Evolutionary conservation across 2,797 vertebrate species (phyloP), one percentile per base, ranked within the genome.

Genomic region (Trachurus trachurus): DNA sequence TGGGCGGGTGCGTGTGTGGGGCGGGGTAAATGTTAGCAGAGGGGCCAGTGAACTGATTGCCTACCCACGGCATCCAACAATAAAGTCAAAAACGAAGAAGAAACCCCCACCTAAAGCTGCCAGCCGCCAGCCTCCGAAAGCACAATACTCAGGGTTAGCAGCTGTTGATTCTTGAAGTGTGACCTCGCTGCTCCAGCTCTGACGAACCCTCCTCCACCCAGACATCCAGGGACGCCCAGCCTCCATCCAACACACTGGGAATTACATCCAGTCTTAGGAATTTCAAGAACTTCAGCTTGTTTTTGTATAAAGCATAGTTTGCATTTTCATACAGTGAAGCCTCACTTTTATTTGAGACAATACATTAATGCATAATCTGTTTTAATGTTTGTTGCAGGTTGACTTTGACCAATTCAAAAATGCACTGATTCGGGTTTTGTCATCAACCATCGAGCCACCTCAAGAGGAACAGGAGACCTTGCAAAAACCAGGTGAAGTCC

Each of bases 331-430:
- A 9, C 45, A 26, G 16, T 9, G 15, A 62, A 49, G 21, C 19
- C 9, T 58, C 19, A 44, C 31, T 26, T 58, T 59, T 66, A 37
- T 49, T 10, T 80, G 45, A 63, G 7, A 22, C 6, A 19, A 1
- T 7, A 50, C 9, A 54, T 64, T 1, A 39, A 13, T 54, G 37
- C n/a, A 10, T 39, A 19, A 26, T 66, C 5, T 74, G 5, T 62
- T 66, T 12, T 44, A 11, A 10, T 85, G 62, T 12, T 83, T 56
- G 22, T 91, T 90, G 59, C 90, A 99, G 98, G 96, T 99, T 19
- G 94, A 97, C 88, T 99, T 99, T 87, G 95, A 97, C 68, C 96
- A 97, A 53, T 99, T 99, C 94, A 99, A 96, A 93, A 95, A 98
- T 85, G 97, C 97, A 1, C 93, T 99, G 76, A 98, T 99, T 89